Conservation (phyloP, 2,113 vertebrate species). For the Brachypodius melanocephalos region DNA sequence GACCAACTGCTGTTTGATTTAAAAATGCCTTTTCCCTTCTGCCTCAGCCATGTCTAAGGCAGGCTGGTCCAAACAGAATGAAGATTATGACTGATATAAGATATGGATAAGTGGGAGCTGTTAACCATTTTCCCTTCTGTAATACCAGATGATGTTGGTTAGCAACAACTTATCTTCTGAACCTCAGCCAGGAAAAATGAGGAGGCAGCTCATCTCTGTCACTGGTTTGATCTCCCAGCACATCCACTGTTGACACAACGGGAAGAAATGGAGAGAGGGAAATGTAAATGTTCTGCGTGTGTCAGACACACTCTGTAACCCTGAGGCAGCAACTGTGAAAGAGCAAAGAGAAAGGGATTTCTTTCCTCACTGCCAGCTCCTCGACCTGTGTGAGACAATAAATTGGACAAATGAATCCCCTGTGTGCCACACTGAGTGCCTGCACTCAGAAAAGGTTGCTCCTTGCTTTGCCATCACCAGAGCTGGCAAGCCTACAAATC, state of each 20-base stretch:
- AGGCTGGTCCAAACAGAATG: neutral
- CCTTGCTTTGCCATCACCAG: neutral
- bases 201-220: slow-evolving; percentile 50
- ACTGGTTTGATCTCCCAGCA: slow-evolving; percentile 35
- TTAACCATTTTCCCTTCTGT: slow-evolving; percentile 28
- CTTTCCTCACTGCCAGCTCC: neutral
- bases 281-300: slow-evolving; percentile 11
- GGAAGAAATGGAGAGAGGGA: slow-evolving; percentile 34
- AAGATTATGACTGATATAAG: neutral
- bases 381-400: neutral
- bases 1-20: neutral
- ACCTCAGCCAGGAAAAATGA: slow-evolving; percentile 54
- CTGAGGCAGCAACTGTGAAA: slow-evolving; percentile 34
- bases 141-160: slow-evolving; percentile 48
- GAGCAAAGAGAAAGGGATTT: neutral
- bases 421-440: neutral
- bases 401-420: slow-evolving; percentile 10
- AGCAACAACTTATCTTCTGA: slow-evolving; percentile 51
- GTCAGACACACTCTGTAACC: neutral
- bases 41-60: neutral
- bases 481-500: neutral
- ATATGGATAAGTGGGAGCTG: slow-evolving; percentile 4
- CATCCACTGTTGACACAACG: slow-evolving; percentile 40
- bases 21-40: neutral
- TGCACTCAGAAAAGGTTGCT: neutral